Base-by-base conservation (phyloP, 2,888 invertebrate genomes). In the Drosophila borealis region DNA sequence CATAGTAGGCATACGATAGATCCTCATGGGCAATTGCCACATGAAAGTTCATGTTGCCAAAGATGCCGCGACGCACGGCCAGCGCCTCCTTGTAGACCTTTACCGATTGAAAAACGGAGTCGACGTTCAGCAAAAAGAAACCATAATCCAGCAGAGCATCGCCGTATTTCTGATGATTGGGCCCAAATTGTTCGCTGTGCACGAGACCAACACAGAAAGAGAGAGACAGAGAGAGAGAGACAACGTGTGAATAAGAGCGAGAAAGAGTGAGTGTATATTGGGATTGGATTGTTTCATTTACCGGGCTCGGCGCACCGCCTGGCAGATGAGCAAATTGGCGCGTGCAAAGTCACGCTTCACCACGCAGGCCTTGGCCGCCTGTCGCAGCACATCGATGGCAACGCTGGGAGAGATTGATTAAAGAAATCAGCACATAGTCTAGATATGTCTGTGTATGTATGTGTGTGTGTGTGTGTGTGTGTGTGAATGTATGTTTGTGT, bases 11-110 rank as follows among this genome's bases (percentile, higher is more conserved):
- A 93, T 98, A 98, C 0, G 98, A 97, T 46, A 98, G 93, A 93
- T 98, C 98, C 93, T 98, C 98, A 92, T 97, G 96, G 33, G 96
- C 97, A 33, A 96, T 94, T 0, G 98, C 98, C 78, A 98, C 96
- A 92, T 96, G 96, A 73, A 98, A 94, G 93, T 97, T 98, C 91
- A 95, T 94, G 88, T 95, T 95, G 0, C 97, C 97, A 93, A 97
- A 98, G 86, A 97, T 95, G 56, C 93, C 93, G 82, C 95, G 95
- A 65, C 97, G 95, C 41, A 96, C 95, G 45, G 94, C 93, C 70
- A 98, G 93, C 0, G 97, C 96, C 89, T 95, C 94, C 94, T 96
- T 95, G 91, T 98, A 98, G 0, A 97, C 95, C 68, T 95, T 94
- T n/a, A 98, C 97, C 89, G 97, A 96, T 89, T 96, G 96, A 74